These are phyloP conservation scores for Papilio glaucus DNA, from an alignment of 1,140 invertebrate genomes.

Conservation along the genomic window DNA sequence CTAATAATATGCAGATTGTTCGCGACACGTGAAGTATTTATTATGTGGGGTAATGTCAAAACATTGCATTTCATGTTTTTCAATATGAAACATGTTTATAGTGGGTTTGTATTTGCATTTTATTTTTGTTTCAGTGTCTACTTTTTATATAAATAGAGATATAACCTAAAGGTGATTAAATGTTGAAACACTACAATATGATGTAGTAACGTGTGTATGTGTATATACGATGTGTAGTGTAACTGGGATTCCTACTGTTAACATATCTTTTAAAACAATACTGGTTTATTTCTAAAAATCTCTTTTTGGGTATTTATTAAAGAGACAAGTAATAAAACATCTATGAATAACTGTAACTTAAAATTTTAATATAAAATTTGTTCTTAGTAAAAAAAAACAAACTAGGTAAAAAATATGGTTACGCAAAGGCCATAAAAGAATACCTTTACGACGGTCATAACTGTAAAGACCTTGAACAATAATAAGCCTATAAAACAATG, in stretches of 20 bases:
- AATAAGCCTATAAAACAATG: slow-evolving; percentile 57
- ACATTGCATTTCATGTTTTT: slow-evolving; percentile 21
- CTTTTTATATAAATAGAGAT: not conserved
- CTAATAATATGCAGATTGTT: slow-evolving; percentile 20
- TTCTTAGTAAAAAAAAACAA: no score
- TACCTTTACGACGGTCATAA: slow-evolving; percentile 37
- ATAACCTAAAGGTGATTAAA: no score
- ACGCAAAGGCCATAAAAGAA: slow-evolving; percentile 35
- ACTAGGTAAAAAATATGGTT: slow-evolving; percentile 27
- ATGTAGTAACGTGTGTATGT: no score
- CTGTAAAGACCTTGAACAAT: slow-evolving; percentile 50
- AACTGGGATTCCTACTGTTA: no score
- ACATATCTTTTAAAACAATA: no score
- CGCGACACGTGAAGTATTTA: slow-evolving; percentile 20
- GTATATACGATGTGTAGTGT: no score
- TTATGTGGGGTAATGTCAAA: slow-evolving; percentile 23
- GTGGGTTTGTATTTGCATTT: slow-evolving; percentile 9
- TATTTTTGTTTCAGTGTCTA: not conserved
- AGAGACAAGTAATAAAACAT: not conserved
- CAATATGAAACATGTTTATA: slow-evolving; percentile 15
- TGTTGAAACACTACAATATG: no score
- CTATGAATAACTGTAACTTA: not conserved
- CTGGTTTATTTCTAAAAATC: not conserved
- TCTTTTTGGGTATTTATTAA: not conserved
- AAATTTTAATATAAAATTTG: not conserved